A percentile compares a stretch with the other conserved stretches of the same genome.
phyloP scores from a whole-genome alignment of 2,888 invertebrate species.

The Drosophila nr. perissopoda region DNA sequence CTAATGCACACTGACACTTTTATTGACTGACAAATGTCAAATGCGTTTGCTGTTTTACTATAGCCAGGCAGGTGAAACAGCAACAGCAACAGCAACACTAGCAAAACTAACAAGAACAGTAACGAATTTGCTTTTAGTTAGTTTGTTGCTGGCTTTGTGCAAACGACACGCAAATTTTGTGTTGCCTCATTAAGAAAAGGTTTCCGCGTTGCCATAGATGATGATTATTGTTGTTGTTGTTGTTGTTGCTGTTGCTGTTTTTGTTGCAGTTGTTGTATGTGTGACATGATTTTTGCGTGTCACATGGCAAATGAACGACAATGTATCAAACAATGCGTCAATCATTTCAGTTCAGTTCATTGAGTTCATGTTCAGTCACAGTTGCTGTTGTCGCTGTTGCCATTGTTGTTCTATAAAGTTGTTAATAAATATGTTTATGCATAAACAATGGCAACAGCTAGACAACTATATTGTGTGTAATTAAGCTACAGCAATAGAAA shows the following conservation, averaged over 20 bases:
- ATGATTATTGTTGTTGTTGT: slow-evolving; percentile 45
- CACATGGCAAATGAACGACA: slow-evolving; percentile 68
- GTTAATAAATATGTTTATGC: slow-evolving; percentile 67
- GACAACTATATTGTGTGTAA: slow-evolving; percentile 50
- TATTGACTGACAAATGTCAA: slow-evolving; percentile 76
- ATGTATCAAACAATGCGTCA: slow-evolving; percentile 66
- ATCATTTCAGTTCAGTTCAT: slow-evolving; percentile 52
- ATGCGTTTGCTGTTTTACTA: slow-evolving; percentile 55
- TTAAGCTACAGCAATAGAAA: slow-evolving; percentile 34
- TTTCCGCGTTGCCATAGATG: slow-evolving; percentile 61
- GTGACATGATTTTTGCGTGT: slow-evolving; percentile 72
- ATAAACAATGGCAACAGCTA: slow-evolving; percentile 58
- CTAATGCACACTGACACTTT: slow-evolving; percentile 75
- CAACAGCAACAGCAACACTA: neutral
- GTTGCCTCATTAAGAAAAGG: slow-evolving; percentile 80
- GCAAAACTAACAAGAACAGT: slow-evolving; percentile 2
- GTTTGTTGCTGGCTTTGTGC: slow-evolving; percentile 45
- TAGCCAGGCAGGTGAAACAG: slow-evolving; percentile 36
- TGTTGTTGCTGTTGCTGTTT: slow-evolving; percentile 17
- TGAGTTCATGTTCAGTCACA: slow-evolving; percentile 25
- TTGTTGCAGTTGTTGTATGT: slow-evolving; percentile 32
- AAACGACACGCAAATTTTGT: slow-evolving; percentile 81
- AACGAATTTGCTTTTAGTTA: slow-evolving; percentile 37
- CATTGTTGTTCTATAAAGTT: slow-evolving; percentile 49
- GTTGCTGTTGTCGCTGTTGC: slow-evolving; percentile 7